phyloP scores from a whole-genome alignment of 2,113 vertebrate genomes.

The Ceyx margarethae region DNA sequence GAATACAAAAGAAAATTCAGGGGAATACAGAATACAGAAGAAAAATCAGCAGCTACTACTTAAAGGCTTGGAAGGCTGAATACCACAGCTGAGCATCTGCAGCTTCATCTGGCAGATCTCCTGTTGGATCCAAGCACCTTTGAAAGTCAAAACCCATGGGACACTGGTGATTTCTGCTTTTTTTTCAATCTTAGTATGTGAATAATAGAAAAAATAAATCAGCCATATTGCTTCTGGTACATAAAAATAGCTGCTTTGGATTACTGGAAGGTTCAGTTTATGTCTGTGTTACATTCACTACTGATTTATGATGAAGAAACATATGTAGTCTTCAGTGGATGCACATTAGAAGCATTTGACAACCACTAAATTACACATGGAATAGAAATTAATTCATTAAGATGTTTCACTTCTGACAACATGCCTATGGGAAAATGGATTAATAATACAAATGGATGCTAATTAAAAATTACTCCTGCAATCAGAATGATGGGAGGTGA shows the following conservation, averaged over 20 bases:
- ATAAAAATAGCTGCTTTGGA: not conserved
- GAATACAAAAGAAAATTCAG: not conserved
- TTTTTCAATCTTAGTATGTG: not conserved
- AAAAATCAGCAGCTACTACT: not conserved
- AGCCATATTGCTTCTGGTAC: not conserved
- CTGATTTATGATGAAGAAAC: conserved; percentile 34
- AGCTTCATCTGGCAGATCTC: not conserved
- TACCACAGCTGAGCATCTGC: not conserved
- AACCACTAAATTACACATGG: conserved; percentile 27
- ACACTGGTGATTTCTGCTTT: not conserved
- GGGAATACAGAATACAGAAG: not conserved
- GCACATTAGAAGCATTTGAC: conserved; percentile 26
- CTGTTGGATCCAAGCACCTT: not conserved
- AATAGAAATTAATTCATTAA: conserved; percentile 59
- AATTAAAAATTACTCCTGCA: conserved; percentile 55
- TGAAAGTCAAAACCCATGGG: not conserved
- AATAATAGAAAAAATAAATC: not conserved
- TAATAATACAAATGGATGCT: conserved; percentile 46
- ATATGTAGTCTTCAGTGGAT: not conserved
- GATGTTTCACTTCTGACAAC: conserved; percentile 31
- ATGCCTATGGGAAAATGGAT: conserved; percentile 25
- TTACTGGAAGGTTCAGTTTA: not conserved
- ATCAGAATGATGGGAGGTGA: not conserved
- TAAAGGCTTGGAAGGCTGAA: not conserved
- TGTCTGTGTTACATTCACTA: not conserved